Evolutionary conservation across 2,797 vertebrate genomes (phyloP), one percentile per base, ranked within the genome.

Genomic region (Betta splendens): DNA sequence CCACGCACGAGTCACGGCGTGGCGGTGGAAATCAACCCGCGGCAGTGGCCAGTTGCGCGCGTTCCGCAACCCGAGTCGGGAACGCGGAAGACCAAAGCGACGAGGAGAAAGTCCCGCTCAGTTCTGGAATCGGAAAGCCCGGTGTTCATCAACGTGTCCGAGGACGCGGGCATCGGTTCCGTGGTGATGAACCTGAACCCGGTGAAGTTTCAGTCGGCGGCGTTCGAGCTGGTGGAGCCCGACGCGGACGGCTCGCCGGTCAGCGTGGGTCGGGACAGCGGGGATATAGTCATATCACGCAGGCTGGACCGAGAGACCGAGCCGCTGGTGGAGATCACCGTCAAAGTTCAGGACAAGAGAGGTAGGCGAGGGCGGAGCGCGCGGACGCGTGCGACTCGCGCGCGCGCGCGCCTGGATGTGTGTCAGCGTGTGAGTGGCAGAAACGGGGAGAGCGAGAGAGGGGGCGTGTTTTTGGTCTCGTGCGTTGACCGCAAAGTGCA

Each of bases 261-360:
- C 55, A 92, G 85, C 25, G 90, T 95, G 65, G 92, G 83, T 72
- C 81, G 90, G 40, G 92, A 93, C 64, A 91, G 68, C 85, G 94
- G 94, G n/a, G 93, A 92, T 61, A 81, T 95, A 63, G 83, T 90
- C 15, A 93, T 95, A 49, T 82, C 86, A 12, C 81, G 90, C 9
- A 83, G 72, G n/a, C 88, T 95, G 61, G 94, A 95, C 89, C 83
- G 93, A 22, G 93, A 94, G 85, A 92, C 89, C 0, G 88, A 91
- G 39, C 91, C 92, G 5, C 71, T 91, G 44, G 79, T 93, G 83
- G 90, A 92, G 76, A 87, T 93, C 79, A 87, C 73, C 5, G 82
- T 93, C 46, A 92, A 87, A 89, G 89, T 93, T 47, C 92, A 92
- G 68, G 91, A 93, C 67, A 92, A 91, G 53, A 85, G 89, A 90